These are phyloP conservation scores for Oncorhynchus gorbuscha DNA, from an alignment of 2,113 vertebrate species.

Conservation along the genomic window DNA sequence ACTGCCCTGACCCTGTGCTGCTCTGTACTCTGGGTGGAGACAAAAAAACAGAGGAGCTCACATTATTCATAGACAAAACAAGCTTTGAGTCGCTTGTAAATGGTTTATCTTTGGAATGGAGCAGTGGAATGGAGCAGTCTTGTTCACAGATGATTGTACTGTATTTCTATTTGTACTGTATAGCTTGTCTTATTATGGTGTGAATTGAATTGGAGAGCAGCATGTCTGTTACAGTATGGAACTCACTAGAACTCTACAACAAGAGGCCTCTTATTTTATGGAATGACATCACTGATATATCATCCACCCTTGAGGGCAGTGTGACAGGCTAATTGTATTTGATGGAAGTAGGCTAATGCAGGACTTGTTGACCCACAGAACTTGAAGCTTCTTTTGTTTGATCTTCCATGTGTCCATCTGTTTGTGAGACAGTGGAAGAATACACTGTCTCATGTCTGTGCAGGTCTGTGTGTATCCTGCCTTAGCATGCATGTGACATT, in stretches of 20 bases:
- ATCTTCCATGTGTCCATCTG: conserved; percentile 26
- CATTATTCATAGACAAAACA: conserved; percentile 57
- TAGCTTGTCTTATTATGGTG: conserved; percentile 16
- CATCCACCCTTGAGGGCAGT: too few species aligned
- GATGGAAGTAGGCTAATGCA: too few species aligned
- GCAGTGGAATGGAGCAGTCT: conserved; percentile 21
- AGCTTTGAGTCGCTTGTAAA: conserved; percentile 49
- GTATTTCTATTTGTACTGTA: neutral
- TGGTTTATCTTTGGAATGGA: conserved; percentile 34
- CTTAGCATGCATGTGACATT: conserved; percentile 39
- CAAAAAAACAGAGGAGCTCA: conserved; percentile 46
- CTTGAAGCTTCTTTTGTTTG: conserved; percentile 11
- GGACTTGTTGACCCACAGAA: neutral
- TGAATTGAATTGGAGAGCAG: conserved; percentile 11
- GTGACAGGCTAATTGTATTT: too few species aligned
- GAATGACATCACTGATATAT: conserved; percentile 58
- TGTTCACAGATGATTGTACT: conserved; percentile 20
- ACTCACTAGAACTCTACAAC: conserved; percentile 13
- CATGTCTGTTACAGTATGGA: conserved; percentile 17
- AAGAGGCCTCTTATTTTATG: conserved; percentile 59
- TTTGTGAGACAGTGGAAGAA: conserved; percentile 36
- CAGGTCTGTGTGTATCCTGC: conserved; percentile 56
- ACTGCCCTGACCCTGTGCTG: conserved; percentile 43
- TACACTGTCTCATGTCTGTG: conserved; percentile 49
- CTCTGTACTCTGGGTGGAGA: conserved; percentile 24